phyloP scores from a whole-genome alignment of 2,888 invertebrate species.

The Lycaena phlaeas region DNA sequence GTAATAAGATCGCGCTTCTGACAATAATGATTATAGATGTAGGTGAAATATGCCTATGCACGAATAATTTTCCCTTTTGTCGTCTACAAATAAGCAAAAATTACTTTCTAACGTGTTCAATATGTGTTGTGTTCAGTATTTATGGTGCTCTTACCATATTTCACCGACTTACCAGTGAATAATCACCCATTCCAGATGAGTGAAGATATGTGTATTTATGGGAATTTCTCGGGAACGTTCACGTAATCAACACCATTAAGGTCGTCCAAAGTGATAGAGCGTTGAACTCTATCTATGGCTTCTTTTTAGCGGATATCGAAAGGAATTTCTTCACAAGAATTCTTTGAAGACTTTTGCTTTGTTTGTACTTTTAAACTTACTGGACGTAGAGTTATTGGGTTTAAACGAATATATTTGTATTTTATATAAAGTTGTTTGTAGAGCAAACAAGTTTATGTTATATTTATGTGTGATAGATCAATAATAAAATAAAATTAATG shows the following conservation, averaged over 20 bases:
- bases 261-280: slow-evolving; percentile 19
- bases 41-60: neutral
- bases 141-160: neutral
- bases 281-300: slow-evolving; percentile 22
- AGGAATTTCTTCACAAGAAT: slow-evolving; percentile 8
- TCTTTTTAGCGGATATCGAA: slow-evolving; percentile 18
- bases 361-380: too few species aligned
- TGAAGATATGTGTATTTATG: slow-evolving; percentile 21
- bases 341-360: slow-evolving; percentile 2
- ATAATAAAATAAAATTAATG: too few species aligned
- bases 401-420: too few species aligned
- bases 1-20: neutral
- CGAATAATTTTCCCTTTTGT: neutral
- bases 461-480: too few species aligned
- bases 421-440: too few species aligned
- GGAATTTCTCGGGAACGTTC: slow-evolving; percentile 18
- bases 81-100: neutral
- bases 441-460: too few species aligned
- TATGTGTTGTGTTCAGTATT: too few species aligned
- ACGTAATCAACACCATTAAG: slow-evolving; percentile 21
- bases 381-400: too few species aligned
- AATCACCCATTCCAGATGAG: slow-evolving; percentile 14
- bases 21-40: slow-evolving; percentile 1
- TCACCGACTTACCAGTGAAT: slow-evolving; percentile 12
- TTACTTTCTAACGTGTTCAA: too few species aligned